Base-by-base conservation (phyloP, 2,113 vertebrate species). In the Podarcis cretensis region DNA sequence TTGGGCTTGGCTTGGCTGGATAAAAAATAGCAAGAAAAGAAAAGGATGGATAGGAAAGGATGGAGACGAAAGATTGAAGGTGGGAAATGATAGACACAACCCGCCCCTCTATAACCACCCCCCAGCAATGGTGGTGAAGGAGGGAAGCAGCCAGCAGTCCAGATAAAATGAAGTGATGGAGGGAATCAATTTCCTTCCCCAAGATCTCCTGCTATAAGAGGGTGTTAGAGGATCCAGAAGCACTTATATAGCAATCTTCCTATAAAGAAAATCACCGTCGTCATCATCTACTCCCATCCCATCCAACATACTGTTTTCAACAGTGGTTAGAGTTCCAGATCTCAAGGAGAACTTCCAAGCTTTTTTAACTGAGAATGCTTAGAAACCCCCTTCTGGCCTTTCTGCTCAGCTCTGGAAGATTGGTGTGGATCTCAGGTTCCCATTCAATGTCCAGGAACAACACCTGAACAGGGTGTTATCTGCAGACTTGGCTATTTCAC, bases 31-130 rank as follows among this genome's bases (percentile, higher is more conserved):
- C 27, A 73, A 40, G 59, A 81, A 63, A 74, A 23, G 48, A 74
- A 81, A 30, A 73, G 16, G 32, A n/a, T 13, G 35, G 32, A 66
- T 43, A 27, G 40, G 63, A 81, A 30, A 73, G 16, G 32, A n/a
- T 13, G 35, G 32, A 66, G n/a, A 27, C 2, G 40, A 54, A 54
- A 87, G n/a, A 18, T 21, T 48, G 16, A 48, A 68, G 21, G n/a
- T 54, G 85, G 37, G 18, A 79, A 35, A 48, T 86, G 84, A 40
- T 37, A 84, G 73, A 85, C 74, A 85, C 74, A 85, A 85, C 69
- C 10, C 66, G 9, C 43, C 30, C 20, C 21, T 84, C 30, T 43
- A 20, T 43, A 68, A 23, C 32, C n/a, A 5, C 68, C 63, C 35
- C 21, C 27, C 37, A 78, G 27, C 35, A 86, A 16, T 66, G 30